phyloP scores from a whole-genome alignment of 2,113 vertebrate genomes.

The Antechinus stuartii region DNA sequence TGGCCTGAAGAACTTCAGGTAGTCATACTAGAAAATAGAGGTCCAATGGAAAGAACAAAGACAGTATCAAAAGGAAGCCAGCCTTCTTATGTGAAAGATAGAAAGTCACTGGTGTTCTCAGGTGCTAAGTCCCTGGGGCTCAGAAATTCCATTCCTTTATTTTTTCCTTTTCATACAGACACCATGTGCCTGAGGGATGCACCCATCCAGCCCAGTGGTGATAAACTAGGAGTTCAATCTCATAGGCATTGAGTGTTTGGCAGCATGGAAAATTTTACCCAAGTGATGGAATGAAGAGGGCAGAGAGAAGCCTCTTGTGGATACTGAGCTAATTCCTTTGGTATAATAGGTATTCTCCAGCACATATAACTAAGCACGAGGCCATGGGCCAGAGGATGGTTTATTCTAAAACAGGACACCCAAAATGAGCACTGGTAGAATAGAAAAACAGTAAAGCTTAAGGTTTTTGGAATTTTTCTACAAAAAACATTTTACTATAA shows the following conservation, averaged over 20 bases:
- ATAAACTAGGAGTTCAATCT: conserved; percentile 44
- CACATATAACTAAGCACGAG: neutral
- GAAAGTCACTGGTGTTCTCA: conserved; percentile 59
- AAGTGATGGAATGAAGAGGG: conserved; percentile 6
- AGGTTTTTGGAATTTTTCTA: neutral
- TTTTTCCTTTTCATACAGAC: conserved; percentile 37
- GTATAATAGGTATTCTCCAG: conserved; percentile 11
- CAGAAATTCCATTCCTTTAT: conserved; percentile 61
- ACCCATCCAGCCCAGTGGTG: conserved; percentile 55
- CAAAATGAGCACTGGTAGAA: neutral
- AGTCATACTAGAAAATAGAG: neutral
- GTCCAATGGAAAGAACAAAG: conserved; percentile 2
- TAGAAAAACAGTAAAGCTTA: neutral
- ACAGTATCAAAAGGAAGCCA: neutral
- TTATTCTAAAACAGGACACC: neutral
- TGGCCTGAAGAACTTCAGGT: conserved; percentile 36
- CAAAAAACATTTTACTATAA: neutral
- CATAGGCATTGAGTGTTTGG: conserved; percentile 41
- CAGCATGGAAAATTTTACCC: conserved; percentile 50
- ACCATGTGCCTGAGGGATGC: conserved; percentile 46
- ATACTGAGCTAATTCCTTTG: conserved; percentile 55
- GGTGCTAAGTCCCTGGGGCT: conserved; percentile 12
- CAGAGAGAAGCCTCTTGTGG: conserved; percentile 22
- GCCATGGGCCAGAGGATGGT: neutral
- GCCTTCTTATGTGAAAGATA: neutral